Evolutionary conservation across 2,888 invertebrate species (phyloP).

Genomic region (Hyles lineata): DNA sequence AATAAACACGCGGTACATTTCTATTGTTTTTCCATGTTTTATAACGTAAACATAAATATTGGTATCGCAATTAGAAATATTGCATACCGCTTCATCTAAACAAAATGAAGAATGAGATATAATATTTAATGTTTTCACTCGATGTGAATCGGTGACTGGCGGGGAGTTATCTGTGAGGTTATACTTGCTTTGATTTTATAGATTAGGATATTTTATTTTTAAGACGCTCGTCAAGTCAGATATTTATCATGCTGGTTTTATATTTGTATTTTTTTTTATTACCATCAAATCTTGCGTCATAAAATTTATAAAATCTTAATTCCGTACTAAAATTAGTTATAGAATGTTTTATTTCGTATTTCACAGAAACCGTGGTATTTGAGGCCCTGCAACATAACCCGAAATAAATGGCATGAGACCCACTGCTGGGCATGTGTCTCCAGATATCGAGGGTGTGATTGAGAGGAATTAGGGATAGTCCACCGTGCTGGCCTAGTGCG

Average conservation of each 20-base stretch:
- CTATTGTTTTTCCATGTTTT: slow-evolving; percentile 32
- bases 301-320: too few species aligned
- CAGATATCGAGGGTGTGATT: too few species aligned
- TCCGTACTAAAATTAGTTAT: too few species aligned
- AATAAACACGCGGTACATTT: slow-evolving; percentile 7
- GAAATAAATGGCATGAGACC: too few species aligned
- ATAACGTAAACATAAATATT: slow-evolving; percentile 36
- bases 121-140: slow-evolving; percentile 34
- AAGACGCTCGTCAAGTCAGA: not conserved
- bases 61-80: slow-evolving; percentile 33
- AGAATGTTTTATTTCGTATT: too few species aligned
- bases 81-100: slow-evolving; percentile 40
- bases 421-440: too few species aligned
- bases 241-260: not conserved
- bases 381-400: too few species aligned
- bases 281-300: too few species aligned
- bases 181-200: slow-evolving; percentile 1
- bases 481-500: too few species aligned
- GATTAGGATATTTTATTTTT: not conserved
- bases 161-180: not conserved
- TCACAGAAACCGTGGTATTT: too few species aligned
- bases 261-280: too few species aligned
- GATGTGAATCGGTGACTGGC: slow-evolving; percentile 17
- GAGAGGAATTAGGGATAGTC: too few species aligned
- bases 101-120: slow-evolving; percentile 38